Percentiles rank a stretch among this genome's conserved stretches.
These are phyloP conservation scores for Actinostola sp. DNA, from an alignment of 92 coral and sea anemone species.

Conservation along the genomic window DNA sequence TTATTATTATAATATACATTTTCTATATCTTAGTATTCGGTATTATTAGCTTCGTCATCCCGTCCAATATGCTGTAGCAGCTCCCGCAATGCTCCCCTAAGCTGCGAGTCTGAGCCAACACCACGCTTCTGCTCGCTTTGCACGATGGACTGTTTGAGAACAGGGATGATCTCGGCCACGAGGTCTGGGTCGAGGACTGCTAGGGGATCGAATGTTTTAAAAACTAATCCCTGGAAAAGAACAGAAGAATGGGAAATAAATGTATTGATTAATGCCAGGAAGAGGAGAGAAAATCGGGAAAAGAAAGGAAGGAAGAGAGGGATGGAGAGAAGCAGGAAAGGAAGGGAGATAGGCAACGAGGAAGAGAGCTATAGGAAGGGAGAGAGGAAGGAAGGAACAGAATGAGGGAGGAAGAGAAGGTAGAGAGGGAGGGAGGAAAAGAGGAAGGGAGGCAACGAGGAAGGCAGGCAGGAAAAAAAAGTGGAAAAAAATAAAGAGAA, in stretches of 20 bases:
- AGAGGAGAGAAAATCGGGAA: neutral
- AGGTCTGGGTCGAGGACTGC: conserved; percentile 79
- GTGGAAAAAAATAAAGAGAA: neutral
- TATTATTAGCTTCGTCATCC: conserved; percentile 13
- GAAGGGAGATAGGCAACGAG: too few relatives aligned
- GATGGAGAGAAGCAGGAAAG: neutral
- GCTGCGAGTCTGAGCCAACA: conserved; percentile 83
- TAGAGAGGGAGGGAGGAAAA: neutral
- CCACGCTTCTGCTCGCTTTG: conserved; percentile 88
- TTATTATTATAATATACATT: too few relatives aligned
- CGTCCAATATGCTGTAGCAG: conserved; percentile 48
- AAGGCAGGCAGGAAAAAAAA: neutral
- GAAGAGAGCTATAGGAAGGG: neutral
- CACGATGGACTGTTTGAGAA: conserved; percentile 73
- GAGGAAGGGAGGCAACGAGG: neutral
- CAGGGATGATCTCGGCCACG: conserved; percentile 66
- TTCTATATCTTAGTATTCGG: too few relatives aligned
- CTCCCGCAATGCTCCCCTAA: conserved; percentile 61
- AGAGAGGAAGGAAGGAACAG: too few relatives aligned
- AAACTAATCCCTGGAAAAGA: conserved; percentile 70
- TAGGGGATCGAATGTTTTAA: conserved; percentile 80
- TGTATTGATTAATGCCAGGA: too few relatives aligned
- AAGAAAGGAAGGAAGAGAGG: neutral
- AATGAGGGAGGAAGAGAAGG: neutral
- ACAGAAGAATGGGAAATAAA: neutral